A percentile compares a stretch with the other conserved stretches of the same genome.
Conservation (phyloP, 2,888 invertebrate genomes). For the Ommatoiulus sabulosus region DNA sequence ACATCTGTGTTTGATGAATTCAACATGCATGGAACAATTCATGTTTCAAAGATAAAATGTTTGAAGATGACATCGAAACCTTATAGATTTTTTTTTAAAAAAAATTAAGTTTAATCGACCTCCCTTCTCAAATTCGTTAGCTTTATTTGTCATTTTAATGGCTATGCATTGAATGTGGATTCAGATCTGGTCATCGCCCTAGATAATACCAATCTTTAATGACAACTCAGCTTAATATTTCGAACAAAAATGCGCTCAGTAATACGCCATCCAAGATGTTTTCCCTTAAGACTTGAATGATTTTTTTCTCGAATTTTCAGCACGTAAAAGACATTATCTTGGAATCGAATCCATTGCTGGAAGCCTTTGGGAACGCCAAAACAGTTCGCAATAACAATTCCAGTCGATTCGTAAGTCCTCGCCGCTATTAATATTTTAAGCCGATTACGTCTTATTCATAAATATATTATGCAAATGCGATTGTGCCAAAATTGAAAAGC, state of each 20-base stretch:
- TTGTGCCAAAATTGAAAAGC: constrained; percentile 27
- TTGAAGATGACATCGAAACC: too few relatives aligned
- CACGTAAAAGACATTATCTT: constrained; percentile 77
- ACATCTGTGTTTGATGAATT: too few relatives aligned
- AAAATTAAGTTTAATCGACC: too few relatives aligned
- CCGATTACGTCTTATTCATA: constrained; percentile 14
- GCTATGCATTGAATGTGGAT: too few relatives aligned
- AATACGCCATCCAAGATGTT: not conserved
- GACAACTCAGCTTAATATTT: too few relatives aligned
- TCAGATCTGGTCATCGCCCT: too few relatives aligned
- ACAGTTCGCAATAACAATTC: constrained; percentile 77
- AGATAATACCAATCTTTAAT: too few relatives aligned
- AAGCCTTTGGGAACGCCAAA: constrained; percentile 78
- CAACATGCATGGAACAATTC: too few relatives aligned
- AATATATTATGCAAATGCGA: constrained; percentile 34
- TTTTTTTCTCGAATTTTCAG: constrained; percentile 64
- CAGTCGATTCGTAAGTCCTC: constrained; percentile 74
- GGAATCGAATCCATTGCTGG: constrained; percentile 77
- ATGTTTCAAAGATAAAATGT: too few relatives aligned
- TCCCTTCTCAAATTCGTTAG: too few relatives aligned
- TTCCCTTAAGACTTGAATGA: constrained; percentile 42
- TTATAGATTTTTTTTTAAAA: too few relatives aligned
- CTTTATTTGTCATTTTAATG: too few relatives aligned
- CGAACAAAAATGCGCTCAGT: not conserved
- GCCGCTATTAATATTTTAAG: not conserved